Evolutionary conservation across 2,113 vertebrate species (phyloP).

Genomic region (Syngnathus floridae): DNA sequence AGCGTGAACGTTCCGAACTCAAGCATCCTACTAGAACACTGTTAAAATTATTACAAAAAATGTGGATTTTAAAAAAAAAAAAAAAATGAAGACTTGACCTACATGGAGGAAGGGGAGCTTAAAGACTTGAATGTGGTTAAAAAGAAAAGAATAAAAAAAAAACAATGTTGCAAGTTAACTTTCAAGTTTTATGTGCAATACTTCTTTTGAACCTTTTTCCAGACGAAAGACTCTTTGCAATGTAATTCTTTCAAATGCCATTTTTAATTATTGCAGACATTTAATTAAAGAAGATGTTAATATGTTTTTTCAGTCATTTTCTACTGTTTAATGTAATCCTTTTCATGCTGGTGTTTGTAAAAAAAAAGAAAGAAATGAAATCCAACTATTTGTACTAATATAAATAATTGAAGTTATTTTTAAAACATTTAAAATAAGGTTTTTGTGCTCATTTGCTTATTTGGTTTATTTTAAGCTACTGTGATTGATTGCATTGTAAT

Average conservation of each 20-base stretch:
- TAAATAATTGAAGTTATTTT: conserved; percentile 99
- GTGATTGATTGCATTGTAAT: conserved; percentile 99
- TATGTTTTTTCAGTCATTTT: conserved; percentile 93
- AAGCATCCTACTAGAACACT: conserved; percentile 89
- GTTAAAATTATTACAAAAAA: conserved; percentile 55
- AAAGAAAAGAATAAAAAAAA: conserved; percentile 2
- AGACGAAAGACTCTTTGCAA: conserved; percentile 96
- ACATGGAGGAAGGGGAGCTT: conserved; percentile 90
- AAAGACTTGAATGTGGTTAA: conserved; percentile 99
- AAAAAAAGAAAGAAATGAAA: conserved; percentile 99
- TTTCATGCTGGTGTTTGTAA: conserved; percentile 99
- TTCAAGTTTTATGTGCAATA: conserved; percentile 99
- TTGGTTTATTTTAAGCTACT: conserved; percentile 99
- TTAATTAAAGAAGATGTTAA: conserved; percentile 98
- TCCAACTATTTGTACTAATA: conserved; percentile 99
- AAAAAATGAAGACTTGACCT: conserved; percentile 79
- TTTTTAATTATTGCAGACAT: conserved; percentile 99
- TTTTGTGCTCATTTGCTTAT: conserved; percentile 99
- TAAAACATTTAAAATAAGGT: conserved; percentile 91
- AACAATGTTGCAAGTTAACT: conserved; percentile 99
- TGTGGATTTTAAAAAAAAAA: neutral
- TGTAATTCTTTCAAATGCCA: conserved; percentile 98
- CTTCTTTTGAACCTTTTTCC: conserved; percentile 99
- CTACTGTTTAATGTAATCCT: conserved; percentile 99
- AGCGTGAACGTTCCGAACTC: conserved; percentile 70